Percentiles rank a stretch among this genome's conserved stretches.
Evolutionary conservation across 2,888 invertebrate genomes (phyloP).

Genomic region (Crossocerus cetratus): DNA sequence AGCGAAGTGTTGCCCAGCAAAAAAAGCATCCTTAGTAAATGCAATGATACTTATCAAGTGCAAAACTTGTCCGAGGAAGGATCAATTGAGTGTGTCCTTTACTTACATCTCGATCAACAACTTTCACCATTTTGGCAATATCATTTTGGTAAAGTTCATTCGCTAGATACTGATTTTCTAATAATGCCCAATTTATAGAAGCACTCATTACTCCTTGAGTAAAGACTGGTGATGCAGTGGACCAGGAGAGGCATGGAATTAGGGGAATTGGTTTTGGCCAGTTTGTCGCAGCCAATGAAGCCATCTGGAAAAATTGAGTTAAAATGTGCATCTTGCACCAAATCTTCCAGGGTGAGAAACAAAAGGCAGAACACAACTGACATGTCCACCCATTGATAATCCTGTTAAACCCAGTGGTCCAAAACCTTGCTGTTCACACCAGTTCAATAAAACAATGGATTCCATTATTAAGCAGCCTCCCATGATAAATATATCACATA

Average conservation of each 20-base stretch:
- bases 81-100: no score
- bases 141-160: slow-evolving; percentile 89
- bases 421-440: slow-evolving; percentile 94
- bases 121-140: slow-evolving; percentile 91
- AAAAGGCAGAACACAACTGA: slow-evolving; percentile 78
- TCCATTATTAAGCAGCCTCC: slow-evolving; percentile 97
- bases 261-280: slow-evolving; percentile 96
- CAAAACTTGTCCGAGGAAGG: no score
- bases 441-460: slow-evolving; percentile 92
- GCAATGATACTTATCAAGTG: no score
- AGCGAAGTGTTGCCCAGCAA: slow-evolving; percentile 87
- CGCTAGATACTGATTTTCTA: slow-evolving; percentile 91
- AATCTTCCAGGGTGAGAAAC: neutral
- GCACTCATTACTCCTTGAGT: slow-evolving; percentile 97
- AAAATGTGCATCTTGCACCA: no score
- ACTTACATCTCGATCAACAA: slow-evolving; percentile 83
- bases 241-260: slow-evolving; percentile 98
- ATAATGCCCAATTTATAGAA: slow-evolving; percentile 94
- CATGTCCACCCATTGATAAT: slow-evolving; percentile 98
- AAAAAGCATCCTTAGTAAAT: slow-evolving; percentile 74
- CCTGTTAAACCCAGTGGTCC: slow-evolving; percentile 97
- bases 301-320: slow-evolving; percentile 86
- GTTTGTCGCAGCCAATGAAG: slow-evolving; percentile 96
- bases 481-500: slow-evolving; percentile 99
- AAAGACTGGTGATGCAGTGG: slow-evolving; percentile 96